These are phyloP conservation scores for Archegozetes longisetosus DNA, from an alignment of 1,140 invertebrate genomes.

Conservation along the genomic window DNA sequence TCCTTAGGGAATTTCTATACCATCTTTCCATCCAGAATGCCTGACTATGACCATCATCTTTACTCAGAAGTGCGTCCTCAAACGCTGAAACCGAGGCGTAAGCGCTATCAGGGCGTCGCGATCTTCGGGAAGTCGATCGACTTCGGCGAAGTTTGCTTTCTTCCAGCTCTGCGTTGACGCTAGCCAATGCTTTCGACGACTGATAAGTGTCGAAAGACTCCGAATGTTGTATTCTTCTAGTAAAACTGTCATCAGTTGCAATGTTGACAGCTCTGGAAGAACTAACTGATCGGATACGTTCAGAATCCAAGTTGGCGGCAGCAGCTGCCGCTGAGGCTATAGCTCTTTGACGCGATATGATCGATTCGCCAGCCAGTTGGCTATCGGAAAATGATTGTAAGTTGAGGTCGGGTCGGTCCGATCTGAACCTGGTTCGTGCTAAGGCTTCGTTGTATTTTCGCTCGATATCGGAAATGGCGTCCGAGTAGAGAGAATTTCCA, in stretches of 20 bases:
- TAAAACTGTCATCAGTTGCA: not conserved
- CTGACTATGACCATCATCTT: slow-evolving; percentile 1
- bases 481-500: slow-evolving; percentile 22
- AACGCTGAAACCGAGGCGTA: not conserved
- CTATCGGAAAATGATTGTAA: slow-evolving; percentile 14
- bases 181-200: not conserved
- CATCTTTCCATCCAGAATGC: slow-evolving; percentile 19
- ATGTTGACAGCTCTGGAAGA: not conserved
- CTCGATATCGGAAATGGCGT: slow-evolving; percentile 21
- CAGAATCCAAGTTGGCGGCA: not conserved
- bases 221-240: not conserved
- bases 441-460: slow-evolving; percentile 17
- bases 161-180: slow-evolving; percentile 4
- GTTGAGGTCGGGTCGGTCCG: slow-evolving; percentile 17
- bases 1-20: slow-evolving; percentile 14
- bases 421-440: slow-evolving; percentile 10
- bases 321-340: not conserved
- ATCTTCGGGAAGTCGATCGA: not conserved
- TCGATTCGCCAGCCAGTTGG: not conserved
- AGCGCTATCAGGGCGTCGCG: not conserved
- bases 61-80: not conserved
- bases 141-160: slow-evolving; percentile 5
- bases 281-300: not conserved
- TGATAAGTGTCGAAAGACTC: slow-evolving; percentile 5
- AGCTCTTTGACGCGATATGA: not conserved